Base-by-base conservation (phyloP, 2,797 vertebrate species). In the Luscinia luscinia region DNA sequence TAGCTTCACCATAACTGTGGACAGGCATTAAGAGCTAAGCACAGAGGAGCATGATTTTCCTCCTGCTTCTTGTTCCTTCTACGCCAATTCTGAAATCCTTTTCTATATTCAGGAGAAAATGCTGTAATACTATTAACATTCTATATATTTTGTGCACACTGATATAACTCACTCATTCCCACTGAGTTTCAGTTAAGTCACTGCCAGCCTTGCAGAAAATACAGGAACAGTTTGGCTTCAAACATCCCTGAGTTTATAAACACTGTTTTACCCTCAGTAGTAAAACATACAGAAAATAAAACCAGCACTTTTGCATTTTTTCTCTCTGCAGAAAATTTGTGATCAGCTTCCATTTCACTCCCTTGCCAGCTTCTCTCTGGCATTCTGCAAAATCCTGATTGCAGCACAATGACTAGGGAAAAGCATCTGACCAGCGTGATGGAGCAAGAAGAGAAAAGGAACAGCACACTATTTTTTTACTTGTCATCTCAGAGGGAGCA, bases 341-440 rank as follows among this genome's bases (percentile, higher is more conserved):
- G 36, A 66, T 40, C 26, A 28, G 21, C 45, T 86, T 74, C 46
- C 15, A 21, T 24, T 46, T 34, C 7, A 52, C 3, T 2, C 7
- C 7, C 15, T 27, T n/a, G 21, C 20, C 54, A 43, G 16, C n/a
- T 64, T 38, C 43, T 48, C 26, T n/a, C 16, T 1, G 40, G 40
- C 34, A 40, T 46, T 57, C 67, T 58, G 36, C 28, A 81, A 72
- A 83, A 32, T 15, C 20, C 51, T 24, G 46, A 40, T 21, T 59
- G 43, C 51, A 52, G 14, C 30, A 69, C 11, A 11, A 43, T 9
- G 7, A 5, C 20, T 16, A 16, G 7, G 54, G 30, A 68, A 66
- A 73, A 43, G 52, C 32, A 66, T 4, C 0, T 0, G 52, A 48
- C 5, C 8, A 11, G 46, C 0, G 0, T 24, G 69, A 28, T 0